Evolutionary conservation across 2,888 invertebrate species (phyloP).

Genomic region (Scaptodrosophila latifasciaeformis): DNA sequence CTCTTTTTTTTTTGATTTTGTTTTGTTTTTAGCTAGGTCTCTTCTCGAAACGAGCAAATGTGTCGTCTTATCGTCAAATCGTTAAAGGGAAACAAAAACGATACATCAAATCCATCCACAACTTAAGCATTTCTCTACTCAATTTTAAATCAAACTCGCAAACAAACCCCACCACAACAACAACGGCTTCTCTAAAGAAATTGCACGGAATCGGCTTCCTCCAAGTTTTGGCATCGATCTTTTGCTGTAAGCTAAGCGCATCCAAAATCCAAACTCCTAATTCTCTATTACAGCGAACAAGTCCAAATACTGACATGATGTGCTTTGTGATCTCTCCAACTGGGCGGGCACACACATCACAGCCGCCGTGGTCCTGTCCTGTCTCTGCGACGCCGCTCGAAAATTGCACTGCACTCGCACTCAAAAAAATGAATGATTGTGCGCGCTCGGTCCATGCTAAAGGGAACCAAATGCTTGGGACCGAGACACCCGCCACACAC

Average conservation of each 20-base stretch:
- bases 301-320: no score
- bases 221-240: no score
- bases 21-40: conserved; percentile 12
- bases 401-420: conserved; percentile 58
- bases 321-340: no score
- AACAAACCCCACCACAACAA: conserved; percentile 3
- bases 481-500: conserved; percentile 64
- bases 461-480: conserved; percentile 66
- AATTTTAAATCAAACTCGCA: conserved; percentile 3
- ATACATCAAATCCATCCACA: conserved; percentile 67
- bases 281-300: no score
- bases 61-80: conserved; percentile 40
- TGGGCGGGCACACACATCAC: no score
- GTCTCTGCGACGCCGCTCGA: no score
- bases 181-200: no score
- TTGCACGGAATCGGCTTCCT: no score
- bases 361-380: no score
- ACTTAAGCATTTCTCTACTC: no score
- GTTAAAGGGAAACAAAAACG: conserved; percentile 70
- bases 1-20: conserved; percentile 14
- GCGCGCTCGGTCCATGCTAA: conserved; percentile 64
- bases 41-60: conserved; percentile 21
- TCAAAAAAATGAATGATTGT: no score
- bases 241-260: not conserved
- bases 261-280: not conserved